These are phyloP conservation scores for Notamacropus eugenii DNA, from an alignment of 2,797 vertebrate genomes.

Conservation along the genomic window DNA sequence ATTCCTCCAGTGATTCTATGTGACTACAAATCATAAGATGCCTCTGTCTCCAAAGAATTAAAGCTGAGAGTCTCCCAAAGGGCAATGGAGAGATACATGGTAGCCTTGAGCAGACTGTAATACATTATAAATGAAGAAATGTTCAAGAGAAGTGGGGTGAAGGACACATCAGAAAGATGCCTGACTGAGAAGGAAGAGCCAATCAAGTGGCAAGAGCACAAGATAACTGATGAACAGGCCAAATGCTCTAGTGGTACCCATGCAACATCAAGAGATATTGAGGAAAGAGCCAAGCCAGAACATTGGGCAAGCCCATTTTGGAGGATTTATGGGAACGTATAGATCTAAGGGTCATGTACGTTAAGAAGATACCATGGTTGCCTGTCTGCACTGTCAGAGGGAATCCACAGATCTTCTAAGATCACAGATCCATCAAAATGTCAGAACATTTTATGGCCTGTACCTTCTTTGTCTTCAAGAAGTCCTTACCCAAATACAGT, in stretches of 20 bases:
- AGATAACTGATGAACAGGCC: not conserved
- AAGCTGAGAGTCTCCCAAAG: not conserved
- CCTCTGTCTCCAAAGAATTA: not conserved
- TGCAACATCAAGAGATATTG: not conserved
- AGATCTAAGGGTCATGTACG: not conserved
- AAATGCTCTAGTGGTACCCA: not conserved
- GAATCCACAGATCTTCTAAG: not conserved
- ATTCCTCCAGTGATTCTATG: not conserved
- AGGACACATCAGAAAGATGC: not conserved
- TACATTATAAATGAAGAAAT: not conserved
- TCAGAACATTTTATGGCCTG: not conserved
- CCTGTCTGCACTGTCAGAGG: not conserved
- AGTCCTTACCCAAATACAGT: not conserved
- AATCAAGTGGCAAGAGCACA: not conserved
- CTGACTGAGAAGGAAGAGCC: not conserved
- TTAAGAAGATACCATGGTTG: not conserved
- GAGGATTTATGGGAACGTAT: not conserved
- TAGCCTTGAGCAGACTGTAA: not conserved
- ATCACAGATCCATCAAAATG: not conserved
- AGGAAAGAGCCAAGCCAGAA: not conserved
- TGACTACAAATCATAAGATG: not conserved
- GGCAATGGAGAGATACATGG: not conserved
- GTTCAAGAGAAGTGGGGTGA: not conserved
- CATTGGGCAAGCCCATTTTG: not conserved
- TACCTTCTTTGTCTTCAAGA: conserved; percentile 21